A percentile compares a stretch with the other conserved stretches of the same genome.
These are phyloP conservation scores for Phortica variegata DNA, from an alignment of 1,140 invertebrate genomes.

Conservation along the genomic window DNA sequence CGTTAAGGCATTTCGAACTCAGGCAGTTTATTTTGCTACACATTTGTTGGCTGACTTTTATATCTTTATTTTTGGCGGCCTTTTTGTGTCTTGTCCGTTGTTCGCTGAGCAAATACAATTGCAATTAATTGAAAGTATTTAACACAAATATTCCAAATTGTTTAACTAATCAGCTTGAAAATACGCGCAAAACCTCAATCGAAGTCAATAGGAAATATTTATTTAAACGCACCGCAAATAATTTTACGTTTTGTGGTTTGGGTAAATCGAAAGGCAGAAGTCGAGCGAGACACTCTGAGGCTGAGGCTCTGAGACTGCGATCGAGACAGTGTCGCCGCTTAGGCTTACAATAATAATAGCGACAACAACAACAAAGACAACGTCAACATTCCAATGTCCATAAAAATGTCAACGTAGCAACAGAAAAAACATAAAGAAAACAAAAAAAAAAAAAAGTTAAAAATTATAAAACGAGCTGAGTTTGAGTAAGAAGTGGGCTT, in stretches of 20 bases:
- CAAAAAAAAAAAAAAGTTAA: conserved; percentile 19
- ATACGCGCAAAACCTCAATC: conserved; percentile 1
- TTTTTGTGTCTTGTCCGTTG: background rate
- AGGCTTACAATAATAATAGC: conserved; percentile 24
- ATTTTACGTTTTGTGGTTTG: background rate
- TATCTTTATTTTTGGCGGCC: conserved; percentile 24
- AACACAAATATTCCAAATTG: conserved; percentile 44
- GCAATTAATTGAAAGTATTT: conserved; percentile 39
- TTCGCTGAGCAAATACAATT: conserved; percentile 28
- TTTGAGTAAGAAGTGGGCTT: conserved; percentile 33
- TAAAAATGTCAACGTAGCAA: conserved; percentile 47
- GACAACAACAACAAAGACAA: background rate
- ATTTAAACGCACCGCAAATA: conserved; percentile 19
- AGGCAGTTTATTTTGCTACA: conserved; percentile 4
- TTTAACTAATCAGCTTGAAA: conserved; percentile 30
- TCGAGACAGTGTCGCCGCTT: conserved; percentile 11
- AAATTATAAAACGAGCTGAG: conserved; percentile 20
- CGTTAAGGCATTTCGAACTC: conserved; percentile 27
- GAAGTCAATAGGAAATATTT: background rate
- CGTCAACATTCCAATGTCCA: conserved; percentile 53
- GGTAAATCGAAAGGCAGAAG: too few species aligned
- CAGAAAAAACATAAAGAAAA: conserved; percentile 18
- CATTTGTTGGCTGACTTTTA: too few species aligned
- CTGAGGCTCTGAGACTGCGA: background rate
- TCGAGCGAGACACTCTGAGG: conserved; percentile 1